Conservation (phyloP, 2,113 vertebrate species). For the Limnothrissa miodon region DNA sequence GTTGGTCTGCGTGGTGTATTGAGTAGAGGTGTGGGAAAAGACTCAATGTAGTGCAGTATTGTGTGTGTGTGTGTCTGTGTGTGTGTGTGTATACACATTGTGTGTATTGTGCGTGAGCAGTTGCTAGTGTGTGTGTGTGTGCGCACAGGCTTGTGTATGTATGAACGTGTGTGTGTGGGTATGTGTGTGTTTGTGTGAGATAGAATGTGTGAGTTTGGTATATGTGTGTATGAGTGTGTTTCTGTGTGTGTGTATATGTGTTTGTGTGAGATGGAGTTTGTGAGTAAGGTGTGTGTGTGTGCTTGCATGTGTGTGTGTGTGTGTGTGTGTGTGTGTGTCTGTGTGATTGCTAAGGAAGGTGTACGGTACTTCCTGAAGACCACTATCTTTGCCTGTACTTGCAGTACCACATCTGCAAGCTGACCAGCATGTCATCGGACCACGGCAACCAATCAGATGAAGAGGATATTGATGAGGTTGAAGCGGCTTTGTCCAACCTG, state of each 20-base stretch:
- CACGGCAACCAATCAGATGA: conserved; percentile 74
- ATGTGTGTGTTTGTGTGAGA: too few species aligned
- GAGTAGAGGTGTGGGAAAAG: too few species aligned
- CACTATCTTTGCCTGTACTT: conserved; percentile 22
- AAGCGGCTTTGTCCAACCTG: conserved; percentile 89
- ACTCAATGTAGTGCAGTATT: not conserved
- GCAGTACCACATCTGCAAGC: conserved; percentile 93
- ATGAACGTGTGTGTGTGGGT: too few species aligned
- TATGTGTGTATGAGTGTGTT: too few species aligned
- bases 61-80: not conserved
- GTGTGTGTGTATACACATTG: not conserved
- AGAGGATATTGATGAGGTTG: conserved; percentile 90
- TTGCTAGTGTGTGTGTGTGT: too few species aligned
- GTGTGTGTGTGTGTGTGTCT: not conserved
- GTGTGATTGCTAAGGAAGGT: too few species aligned
- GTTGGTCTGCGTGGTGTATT: too few species aligned
- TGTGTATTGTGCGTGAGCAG: not conserved
- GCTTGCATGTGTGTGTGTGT: not conserved
- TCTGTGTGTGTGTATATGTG: too few species aligned
- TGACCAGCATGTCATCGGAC: conserved; percentile 75
- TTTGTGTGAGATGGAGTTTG: too few species aligned
- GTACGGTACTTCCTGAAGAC: not conserved
- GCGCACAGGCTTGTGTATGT: too few species aligned
- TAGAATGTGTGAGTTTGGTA: too few species aligned
- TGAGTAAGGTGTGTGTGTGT: too few species aligned